A percentile compares a stretch with the other conserved stretches of the same genome.
Conservation (phyloP, 2,888 invertebrate species). For the Ametastegia equiseti region DNA sequence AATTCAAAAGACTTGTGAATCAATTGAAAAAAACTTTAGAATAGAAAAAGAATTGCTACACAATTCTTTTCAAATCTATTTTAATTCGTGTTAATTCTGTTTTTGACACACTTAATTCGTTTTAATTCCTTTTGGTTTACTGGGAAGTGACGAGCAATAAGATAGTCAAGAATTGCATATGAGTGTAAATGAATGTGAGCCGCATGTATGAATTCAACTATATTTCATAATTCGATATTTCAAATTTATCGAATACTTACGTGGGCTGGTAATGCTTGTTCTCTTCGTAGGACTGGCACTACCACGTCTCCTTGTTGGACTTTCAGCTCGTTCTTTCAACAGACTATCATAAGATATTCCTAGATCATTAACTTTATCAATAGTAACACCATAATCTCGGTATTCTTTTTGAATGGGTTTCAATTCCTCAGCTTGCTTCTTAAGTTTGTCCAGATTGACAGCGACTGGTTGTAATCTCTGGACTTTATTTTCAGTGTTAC, state of each 20-base stretch:
- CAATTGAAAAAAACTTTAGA: too few relatives aligned
- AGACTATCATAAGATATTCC: conserved; percentile 92
- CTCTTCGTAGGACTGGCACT: conserved; percentile 92
- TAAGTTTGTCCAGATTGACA: conserved; percentile 90
- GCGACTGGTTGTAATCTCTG: conserved; percentile 90
- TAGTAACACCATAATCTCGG: conserved; percentile 89
- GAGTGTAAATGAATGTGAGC: not conserved
- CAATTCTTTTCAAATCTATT: too few relatives aligned
- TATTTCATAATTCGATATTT: not conserved
- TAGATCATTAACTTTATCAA: conserved; percentile 94
- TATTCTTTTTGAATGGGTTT: conserved; percentile 93
- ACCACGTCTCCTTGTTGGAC: conserved; percentile 85
- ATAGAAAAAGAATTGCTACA: too few relatives aligned
- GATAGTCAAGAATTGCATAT: too few relatives aligned
- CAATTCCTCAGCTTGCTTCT: conserved; percentile 89
- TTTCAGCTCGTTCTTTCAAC: conserved; percentile 87
- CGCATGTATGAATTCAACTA: not conserved
- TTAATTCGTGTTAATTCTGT: too few relatives aligned
- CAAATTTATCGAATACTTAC: conserved; percentile 71
- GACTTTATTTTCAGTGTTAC: conserved; percentile 87
- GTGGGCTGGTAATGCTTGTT: conserved; percentile 79
- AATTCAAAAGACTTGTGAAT: too few relatives aligned
- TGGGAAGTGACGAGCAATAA: too few relatives aligned
- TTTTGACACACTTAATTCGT: too few relatives aligned
- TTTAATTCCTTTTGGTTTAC: too few relatives aligned